Percentiles rank a stretch among this genome's conserved stretches.
These are phyloP conservation scores for Pachymerium ferrugineum DNA, from an alignment of 2,888 invertebrate species.

Conservation along the genomic window DNA sequence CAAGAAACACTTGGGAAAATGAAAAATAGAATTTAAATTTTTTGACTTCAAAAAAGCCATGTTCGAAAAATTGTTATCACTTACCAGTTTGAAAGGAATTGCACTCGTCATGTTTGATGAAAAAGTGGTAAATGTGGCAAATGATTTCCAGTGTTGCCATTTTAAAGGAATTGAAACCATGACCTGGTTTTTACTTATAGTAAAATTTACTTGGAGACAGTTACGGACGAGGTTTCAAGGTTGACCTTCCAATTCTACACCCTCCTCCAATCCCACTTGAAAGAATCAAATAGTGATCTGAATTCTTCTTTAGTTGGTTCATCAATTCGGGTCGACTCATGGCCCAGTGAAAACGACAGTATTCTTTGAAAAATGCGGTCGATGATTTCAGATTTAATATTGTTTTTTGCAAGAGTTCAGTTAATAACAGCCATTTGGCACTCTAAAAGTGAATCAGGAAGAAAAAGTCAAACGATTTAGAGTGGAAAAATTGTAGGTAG, in stretches of 20 bases:
- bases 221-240: not conserved
- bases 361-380: not conserved
- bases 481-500: not conserved
- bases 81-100: not conserved
- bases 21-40: not conserved
- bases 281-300: not conserved
- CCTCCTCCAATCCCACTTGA: not conserved
- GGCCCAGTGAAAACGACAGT: no score
- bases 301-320: no score
- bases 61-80: not conserved
- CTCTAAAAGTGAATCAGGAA: not conserved
- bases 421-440: not conserved
- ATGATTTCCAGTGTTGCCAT: not conserved
- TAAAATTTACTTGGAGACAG: slow-evolving; percentile 2
- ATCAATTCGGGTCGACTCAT: no score
- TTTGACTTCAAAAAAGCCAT: no score
- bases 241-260: not conserved
- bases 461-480: not conserved
- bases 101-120: not conserved
- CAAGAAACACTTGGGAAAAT: no score
- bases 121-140: not conserved
- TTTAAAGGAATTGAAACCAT: slow-evolving; percentile 1
- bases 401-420: not conserved
- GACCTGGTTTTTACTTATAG: not conserved
- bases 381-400: not conserved